Percentiles rank a stretch among this genome's conserved stretches.
phyloP scores from a whole-genome alignment of 2,888 invertebrate species.

The Pyrocoelia pectoralis region DNA sequence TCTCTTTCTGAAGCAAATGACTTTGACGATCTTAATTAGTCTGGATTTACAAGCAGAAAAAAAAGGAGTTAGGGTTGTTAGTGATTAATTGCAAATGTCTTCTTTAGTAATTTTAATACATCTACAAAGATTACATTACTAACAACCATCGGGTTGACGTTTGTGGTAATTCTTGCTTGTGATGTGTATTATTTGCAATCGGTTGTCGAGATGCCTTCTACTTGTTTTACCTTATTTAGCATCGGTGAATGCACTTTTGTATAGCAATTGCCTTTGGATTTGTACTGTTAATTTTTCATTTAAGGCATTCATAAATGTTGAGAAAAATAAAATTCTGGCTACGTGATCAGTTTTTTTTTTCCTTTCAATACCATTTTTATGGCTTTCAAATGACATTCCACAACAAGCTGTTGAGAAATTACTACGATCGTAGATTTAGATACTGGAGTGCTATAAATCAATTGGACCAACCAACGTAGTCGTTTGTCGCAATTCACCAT shows the following conservation, averaged over 20 bases:
- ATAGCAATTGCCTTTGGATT: constrained; percentile 20
- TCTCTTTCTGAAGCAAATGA: background rate
- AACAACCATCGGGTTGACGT: constrained; percentile 7
- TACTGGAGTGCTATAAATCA: background rate
- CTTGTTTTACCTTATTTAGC: constrained; percentile 47
- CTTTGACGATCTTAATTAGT: constrained; percentile 3
- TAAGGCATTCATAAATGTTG: background rate
- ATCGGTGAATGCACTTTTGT: constrained; percentile 46
- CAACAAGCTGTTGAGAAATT: background rate
- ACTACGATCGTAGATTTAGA: background rate
- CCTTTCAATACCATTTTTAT: background rate
- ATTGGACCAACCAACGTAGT: too few species aligned
- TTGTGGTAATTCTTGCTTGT: constrained; percentile 17
- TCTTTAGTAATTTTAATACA: constrained; percentile 5
- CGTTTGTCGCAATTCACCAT: too few species aligned
- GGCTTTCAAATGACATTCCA: background rate
- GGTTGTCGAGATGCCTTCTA: constrained; percentile 46
- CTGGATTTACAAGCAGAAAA: background rate
- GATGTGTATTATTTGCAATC: constrained; percentile 43
- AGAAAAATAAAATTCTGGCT: background rate
- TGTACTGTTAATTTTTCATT: constrained; percentile 1
- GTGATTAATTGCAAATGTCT: constrained; percentile 16
- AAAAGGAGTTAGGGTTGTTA: background rate
- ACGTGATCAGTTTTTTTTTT: background rate
- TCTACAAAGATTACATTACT: background rate